Base-by-base conservation (phyloP, 92 coral and sea anemone species). In the Galaxea fascicularis region DNA sequence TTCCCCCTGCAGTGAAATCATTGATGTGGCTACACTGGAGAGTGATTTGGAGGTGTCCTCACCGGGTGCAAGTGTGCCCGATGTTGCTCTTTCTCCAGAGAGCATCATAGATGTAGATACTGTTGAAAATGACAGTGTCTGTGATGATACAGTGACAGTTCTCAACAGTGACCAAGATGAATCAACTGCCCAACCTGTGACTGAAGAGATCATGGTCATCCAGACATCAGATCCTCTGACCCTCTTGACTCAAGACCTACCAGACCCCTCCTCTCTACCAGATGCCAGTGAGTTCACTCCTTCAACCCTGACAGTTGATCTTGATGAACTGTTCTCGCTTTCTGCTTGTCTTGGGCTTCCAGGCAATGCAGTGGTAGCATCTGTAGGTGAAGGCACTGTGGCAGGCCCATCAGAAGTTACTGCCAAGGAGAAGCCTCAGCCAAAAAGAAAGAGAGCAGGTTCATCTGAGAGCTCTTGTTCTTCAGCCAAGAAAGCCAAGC, bases 131-230 rank as follows among this genome's bases (percentile, higher is more conserved):
- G 78, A 57, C 11, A 21, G 21, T 10, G n/a, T 74, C 35, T 28
- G 39, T 22, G 25, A 20, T 27, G 71, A 62, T 15, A 26, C 57
- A 26, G 15, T n/a, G 45, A n/a, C 70, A 16, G 8, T 10, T 54
- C 27, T 58, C 22, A 21, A 59, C 58, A 10, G 26, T n/a, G 21
- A 59, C 47, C 58, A 58, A 24, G 56, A 44, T 41, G 45, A 59
- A n/a, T 20, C 47, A 18, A 11, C 76, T 3, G 54, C 29, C 28
- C 39, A 79, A 65, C 17, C 79, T 47, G 59, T 47, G 8, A 24
- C 41, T 26, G 92, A 89, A 46, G 86, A 89, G 47, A 75, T 89
- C 62, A 89, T 89, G 20, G 92, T 89, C 20, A 56, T 89, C 54
- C 77, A 85, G 74, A 53, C 89, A 47, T 89, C 92, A 8, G 78